Percentiles rank a stretch among this genome's conserved stretches.
Conservation (phyloP, 2,797 vertebrate species). For the Pristis pectinata region DNA sequence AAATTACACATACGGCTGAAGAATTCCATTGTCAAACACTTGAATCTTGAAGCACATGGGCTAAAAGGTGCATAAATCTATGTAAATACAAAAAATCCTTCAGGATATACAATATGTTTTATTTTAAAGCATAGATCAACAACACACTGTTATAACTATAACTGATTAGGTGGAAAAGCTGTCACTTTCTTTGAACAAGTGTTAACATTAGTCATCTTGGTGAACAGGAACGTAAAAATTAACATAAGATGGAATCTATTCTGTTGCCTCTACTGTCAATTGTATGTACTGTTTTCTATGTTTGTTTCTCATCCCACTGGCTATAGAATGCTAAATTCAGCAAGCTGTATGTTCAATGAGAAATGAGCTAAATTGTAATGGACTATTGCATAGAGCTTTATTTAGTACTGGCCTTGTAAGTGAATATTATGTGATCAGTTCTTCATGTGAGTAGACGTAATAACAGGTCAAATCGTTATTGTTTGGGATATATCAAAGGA, state of each 20-base stretch:
- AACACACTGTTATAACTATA: background rate
- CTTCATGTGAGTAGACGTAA: background rate
- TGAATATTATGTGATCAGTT: background rate
- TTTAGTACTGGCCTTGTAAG: background rate
- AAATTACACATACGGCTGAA: slow-evolving; percentile 5
- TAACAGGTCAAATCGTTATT: background rate
- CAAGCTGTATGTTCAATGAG: background rate
- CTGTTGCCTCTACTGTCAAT: background rate
- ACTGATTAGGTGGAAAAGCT: background rate
- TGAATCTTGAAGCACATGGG: slow-evolving; percentile 1
- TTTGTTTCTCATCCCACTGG: background rate
- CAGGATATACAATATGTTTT: background rate
- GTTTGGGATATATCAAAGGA: background rate
- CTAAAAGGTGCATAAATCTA: background rate
- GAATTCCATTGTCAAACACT: background rate
- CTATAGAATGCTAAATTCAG: background rate
- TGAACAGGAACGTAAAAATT: slow-evolving; percentile 5
- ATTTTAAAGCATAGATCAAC: background rate
- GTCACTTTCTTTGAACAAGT: background rate
- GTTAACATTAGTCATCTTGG: slow-evolving; percentile 23
- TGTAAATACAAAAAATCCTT: background rate
- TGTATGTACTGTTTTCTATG: background rate
- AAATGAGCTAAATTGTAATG: background rate
- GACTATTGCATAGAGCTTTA: no score
- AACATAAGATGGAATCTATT: background rate